Evolutionary conservation across 2,113 vertebrate genomes (phyloP).

Genomic region (Craseonycteris thonglongyai): DNA sequence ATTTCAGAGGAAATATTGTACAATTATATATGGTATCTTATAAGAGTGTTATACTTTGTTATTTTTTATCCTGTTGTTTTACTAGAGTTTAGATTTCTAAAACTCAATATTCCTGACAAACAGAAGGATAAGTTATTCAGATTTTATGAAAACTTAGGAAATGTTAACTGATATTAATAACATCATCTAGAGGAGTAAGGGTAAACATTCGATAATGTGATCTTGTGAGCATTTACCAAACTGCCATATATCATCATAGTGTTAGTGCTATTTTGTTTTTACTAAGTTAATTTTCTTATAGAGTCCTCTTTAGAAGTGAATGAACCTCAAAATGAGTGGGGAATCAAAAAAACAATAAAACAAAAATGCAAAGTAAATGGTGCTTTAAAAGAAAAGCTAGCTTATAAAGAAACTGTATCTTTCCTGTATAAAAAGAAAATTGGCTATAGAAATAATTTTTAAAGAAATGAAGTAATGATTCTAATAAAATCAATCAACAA

Average conservation of each 20-base stretch:
- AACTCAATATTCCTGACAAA: background rate
- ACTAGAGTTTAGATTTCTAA: conserved; percentile 22
- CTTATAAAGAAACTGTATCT: background rate
- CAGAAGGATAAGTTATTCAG: background rate
- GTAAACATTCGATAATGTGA: background rate
- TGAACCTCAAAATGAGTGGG: background rate
- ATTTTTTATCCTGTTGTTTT: background rate
- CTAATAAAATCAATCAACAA: conserved; percentile 32
- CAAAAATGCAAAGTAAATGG: background rate
- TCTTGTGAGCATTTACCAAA: background rate
- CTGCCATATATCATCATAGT: background rate
- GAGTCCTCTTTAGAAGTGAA: background rate
- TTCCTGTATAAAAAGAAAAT: background rate
- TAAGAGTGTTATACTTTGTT: background rate
- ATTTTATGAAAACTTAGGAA: background rate
- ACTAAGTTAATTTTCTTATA: background rate
- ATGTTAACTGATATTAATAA: background rate
- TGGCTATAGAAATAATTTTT: conserved; percentile 15
- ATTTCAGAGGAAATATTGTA: background rate
- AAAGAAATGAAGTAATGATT: conserved; percentile 26
- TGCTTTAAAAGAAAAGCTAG: background rate
- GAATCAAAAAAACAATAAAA: background rate
- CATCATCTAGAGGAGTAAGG: background rate
- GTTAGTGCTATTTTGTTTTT: conserved; percentile 19
- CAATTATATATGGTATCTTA: background rate